Conservation (phyloP, 2,113 vertebrate genomes). For the Tetrax tetrax region DNA sequence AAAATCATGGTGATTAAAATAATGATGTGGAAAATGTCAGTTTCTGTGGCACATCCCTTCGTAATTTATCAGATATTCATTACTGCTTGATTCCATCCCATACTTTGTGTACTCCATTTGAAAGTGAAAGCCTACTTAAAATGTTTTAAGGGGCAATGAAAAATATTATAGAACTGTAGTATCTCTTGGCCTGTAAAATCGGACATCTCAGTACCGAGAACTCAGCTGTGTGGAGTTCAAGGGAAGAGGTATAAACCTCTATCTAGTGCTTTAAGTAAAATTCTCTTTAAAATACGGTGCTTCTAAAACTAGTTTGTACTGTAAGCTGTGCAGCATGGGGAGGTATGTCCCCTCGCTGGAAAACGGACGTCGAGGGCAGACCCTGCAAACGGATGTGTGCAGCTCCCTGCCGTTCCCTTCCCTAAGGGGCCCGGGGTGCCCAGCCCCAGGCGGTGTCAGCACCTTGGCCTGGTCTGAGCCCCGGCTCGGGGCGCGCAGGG, state of each 20-base stretch:
- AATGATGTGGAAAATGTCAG: background rate
- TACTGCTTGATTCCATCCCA: background rate
- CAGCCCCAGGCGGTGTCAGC: background rate
- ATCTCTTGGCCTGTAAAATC: background rate
- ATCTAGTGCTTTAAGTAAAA: background rate
- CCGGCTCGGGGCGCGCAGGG: accelerated
- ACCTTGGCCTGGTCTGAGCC: background rate
- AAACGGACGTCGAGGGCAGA: background rate
- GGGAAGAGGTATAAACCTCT: background rate
- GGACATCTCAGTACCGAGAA: background rate
- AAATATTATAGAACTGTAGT: background rate
- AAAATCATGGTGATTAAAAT: conserved; percentile 36
- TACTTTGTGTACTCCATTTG: background rate
- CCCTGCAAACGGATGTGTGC: accelerated
- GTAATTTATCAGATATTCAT: conserved; percentile 20
- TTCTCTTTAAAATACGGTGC: background rate
- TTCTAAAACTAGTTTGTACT: background rate
- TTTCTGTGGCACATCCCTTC: conserved; percentile 4
- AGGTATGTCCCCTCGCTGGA: background rate
- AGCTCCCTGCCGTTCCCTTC: background rate
- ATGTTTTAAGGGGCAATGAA: background rate
- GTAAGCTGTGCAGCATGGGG: background rate
- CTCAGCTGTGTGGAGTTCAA: background rate
- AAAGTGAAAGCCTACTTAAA: background rate
- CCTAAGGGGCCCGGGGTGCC: background rate